Evolutionary conservation across 1,140 invertebrate genomes (phyloP).

Genomic region (Zaprionus africanus): DNA sequence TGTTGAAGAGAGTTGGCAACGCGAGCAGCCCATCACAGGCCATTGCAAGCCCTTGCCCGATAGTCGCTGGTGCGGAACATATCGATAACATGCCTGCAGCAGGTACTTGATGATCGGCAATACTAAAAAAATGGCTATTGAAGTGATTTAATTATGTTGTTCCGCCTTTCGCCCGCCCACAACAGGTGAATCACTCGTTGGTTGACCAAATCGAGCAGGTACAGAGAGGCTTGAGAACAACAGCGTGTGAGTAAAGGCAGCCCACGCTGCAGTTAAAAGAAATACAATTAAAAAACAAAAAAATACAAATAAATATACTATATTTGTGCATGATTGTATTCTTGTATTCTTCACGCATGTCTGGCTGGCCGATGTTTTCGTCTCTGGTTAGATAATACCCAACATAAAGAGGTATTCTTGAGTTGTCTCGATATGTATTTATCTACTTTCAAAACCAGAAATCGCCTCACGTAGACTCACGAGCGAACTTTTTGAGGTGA

Average conservation of each 20-base stretch:
- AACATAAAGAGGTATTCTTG: conserved; percentile 8
- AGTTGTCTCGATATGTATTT: conserved; percentile 11
- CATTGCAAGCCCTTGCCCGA: neutral
- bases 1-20: conserved; percentile 6
- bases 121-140: conserved; percentile 5
- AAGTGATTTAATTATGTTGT: conserved; percentile 25
- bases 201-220: conserved; percentile 31
- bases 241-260: conserved; percentile 12
- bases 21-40: neutral
- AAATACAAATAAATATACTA: neutral
- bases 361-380: neutral
- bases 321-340: neutral
- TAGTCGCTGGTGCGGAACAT: neutral
- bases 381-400: conserved; percentile 27
- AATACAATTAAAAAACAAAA: neutral
- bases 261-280: conserved; percentile 19
- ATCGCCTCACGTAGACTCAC: conserved; percentile 54
- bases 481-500: conserved; percentile 54
- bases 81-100: neutral
- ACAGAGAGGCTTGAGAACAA: conserved; percentile 27
- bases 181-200: conserved; percentile 9
- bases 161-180: conserved; percentile 44
- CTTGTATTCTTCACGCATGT: neutral
- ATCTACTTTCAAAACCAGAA: conserved; percentile 34
- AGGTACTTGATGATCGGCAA: neutral